Evolutionary conservation across 2,797 vertebrate species (phyloP), one percentile per base, ranked within the genome.

Genomic region (Danionella dracula): DNA sequence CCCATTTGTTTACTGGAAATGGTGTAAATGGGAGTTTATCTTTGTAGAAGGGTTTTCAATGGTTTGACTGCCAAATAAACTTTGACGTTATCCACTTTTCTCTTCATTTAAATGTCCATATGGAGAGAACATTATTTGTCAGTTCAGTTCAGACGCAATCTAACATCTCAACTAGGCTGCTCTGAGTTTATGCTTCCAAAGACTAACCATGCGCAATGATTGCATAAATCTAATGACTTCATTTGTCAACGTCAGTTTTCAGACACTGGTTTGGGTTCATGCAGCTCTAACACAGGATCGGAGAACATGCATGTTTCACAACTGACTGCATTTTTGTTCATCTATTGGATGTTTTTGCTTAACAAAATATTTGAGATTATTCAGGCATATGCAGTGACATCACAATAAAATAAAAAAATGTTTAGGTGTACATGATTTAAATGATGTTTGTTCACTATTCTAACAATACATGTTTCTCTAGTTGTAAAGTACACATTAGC

Each of bases 191-290:
- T n/a, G 68, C 37, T 23, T 71, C 49, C 66, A 65, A 70, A 82
- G 74, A 79, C 81, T 79, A 81, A 85, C 82, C 78, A 73, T 78
- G 84, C 79, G 70, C 63, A 75, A 76, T 80, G 71, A 82, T 79
- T 79, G 77, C 78, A 77, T 76, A 77, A 76, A 83, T 84, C 76
- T 86, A 86, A 89, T 87, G 79, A 84, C 83, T 85, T 81, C 66
- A 85, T 89, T 86, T 81, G 76, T 88, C 85, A 88, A 68, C 32
- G 83, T 86, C 84, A 66, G 58, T 46, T 8, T 29, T 44, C 27
- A 38, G 50, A 65, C 50, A 55, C 29, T 55, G 40, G 49, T 55
- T 54, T 5, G 40, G 44, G 53, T 45, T 65, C 49, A 58, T 59
- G 51, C 29, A 4, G 31, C 46, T 61, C 32, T 51, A 53, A 35